Base-by-base conservation (phyloP, 64 coral and sea anemone genomes). In the Platygyra sinensis region DNA sequence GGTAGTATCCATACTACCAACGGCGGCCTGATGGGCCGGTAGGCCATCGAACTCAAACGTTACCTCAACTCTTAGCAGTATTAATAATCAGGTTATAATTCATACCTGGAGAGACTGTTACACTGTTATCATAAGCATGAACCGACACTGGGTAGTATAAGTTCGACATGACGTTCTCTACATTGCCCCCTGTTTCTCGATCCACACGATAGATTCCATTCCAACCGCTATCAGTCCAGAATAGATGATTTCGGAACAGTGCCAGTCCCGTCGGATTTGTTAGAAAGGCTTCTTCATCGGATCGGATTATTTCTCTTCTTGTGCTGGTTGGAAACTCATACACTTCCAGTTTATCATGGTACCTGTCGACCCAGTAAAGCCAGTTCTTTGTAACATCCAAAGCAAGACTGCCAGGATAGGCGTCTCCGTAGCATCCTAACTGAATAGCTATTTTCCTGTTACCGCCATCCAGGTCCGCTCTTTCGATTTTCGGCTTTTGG, bases 331-430 rank as follows among this genome's bases (percentile, higher is more conserved):
- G 72, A 39, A 72, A 87, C 51, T 87, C 83, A 18, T 39, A 65
- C 46, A 71, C 39, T 38, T 93, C 92, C 52, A 93, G 82, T 30
- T 83, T 93, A 52, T 89, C 92, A 77, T 74, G 15, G 16, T 77
- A 32, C 5, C 86, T 72, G 61, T 93, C 92, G 60, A 73, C 86
- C 92, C 92, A 93, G 51, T 93, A 93, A 32, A 93, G 82, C 55
- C 33, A 69, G 10, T 65, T 87, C 52, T 78, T 38, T 30, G 87
- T 36, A 61, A 74, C 60, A 74, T 93, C 92, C 29, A 93, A 67
- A 2, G 86, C 78, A 5, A 93, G 46, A 20, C 92, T 86, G 82
- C 87, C 89, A 24, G 92, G 92, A 86, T 87, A 93, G 11, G 52
- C 52, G 52, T 54, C 52, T 2, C 52, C 59, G 10, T 11, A 93